Evolutionary conservation across 2,888 invertebrate genomes (phyloP).

Genomic region (Cybosia mesomella): DNA sequence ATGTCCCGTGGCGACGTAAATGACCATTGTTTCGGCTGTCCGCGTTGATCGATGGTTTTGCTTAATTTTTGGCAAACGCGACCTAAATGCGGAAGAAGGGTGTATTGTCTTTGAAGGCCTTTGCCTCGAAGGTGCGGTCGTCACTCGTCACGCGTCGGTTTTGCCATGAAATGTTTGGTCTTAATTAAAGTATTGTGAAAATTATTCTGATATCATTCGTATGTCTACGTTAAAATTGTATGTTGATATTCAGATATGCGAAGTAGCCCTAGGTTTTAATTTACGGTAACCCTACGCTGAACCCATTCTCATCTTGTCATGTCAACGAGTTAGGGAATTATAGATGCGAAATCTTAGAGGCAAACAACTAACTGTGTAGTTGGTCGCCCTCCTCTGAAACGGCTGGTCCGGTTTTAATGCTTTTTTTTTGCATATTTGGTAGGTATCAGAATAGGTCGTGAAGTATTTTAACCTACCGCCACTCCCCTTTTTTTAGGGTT

Average conservation of each 20-base stretch:
- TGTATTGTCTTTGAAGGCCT: slow-evolving; percentile 60
- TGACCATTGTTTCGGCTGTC: slow-evolving; percentile 68
- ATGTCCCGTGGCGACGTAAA: slow-evolving; percentile 48
- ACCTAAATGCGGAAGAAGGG: slow-evolving; percentile 65
- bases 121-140: slow-evolving; percentile 48
- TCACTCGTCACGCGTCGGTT: slow-evolving; percentile 38
- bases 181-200: slow-evolving; percentile 27
- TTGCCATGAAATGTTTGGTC: slow-evolving; percentile 25
- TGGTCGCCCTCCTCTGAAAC: too few relatives aligned
- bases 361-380: too few relatives aligned
- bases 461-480: too few relatives aligned
- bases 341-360: neutral
- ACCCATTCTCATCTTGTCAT: neutral
- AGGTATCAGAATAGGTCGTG: too few relatives aligned
- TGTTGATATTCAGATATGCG: neutral
- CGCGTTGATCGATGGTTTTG: slow-evolving; percentile 69
- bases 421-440: too few relatives aligned
- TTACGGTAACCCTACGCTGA: neutral
- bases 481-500: too few relatives aligned
- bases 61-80: slow-evolving; percentile 62
- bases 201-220: neutral
- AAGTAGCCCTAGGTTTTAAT: too few relatives aligned
- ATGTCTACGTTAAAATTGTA: neutral
- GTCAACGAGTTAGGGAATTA: neutral
- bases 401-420: too few relatives aligned